Base-by-base conservation (phyloP, 1,140 invertebrate species). In the Homalodisca vitripennis region DNA sequence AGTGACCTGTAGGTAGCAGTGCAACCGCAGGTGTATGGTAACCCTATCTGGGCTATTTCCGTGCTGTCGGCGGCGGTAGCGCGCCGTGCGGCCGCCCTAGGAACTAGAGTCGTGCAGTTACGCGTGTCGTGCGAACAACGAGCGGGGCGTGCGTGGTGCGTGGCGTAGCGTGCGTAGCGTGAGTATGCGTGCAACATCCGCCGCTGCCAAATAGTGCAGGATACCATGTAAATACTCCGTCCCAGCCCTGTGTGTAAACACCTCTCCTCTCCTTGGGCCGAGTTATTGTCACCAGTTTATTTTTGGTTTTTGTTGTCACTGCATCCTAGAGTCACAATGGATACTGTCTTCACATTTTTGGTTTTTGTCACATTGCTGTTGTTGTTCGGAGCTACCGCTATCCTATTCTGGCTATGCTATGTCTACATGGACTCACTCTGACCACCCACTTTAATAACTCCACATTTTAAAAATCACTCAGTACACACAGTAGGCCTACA, bases 1-100 rank as follows among this genome's bases (percentile, higher is more conserved):
- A n/a, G n/a, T n/a, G 48, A 3, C 14, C 34, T 41, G 34, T 6
- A 41, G 17, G 17, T 41, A 10, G 34, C n/a, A 20, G 48, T 3
- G 14, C 48, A 51, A 22, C n/a, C n/a, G n/a, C n/a, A n/a, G n/a
- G n/a, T n/a, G n/a, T n/a, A 22, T 51, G 22, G 55, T 60, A 60
- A 60, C 55, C n/a, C 26, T 60, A 60, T 60, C 55, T 60, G 55
- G 2, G 55, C 55, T 60, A 60, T 60, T 60, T 60, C 24, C 3
- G 55, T 26, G 22, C 6, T n/a, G n/a, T 22, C 10, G 48, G 3
- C 34, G 6, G 17, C 17, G 6, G 48, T 6, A 22, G 48, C 48
- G 48, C 48, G 6, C 3, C 3, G 14, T 3, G 48, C 48, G 48
- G 48, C 22, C 14, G 48, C n/a, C 3, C 3, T 3, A 51, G 48